These are phyloP conservation scores for Loris lydekkerianus DNA, from an alignment of 2,797 vertebrate genomes.

Conservation along the genomic window DNA sequence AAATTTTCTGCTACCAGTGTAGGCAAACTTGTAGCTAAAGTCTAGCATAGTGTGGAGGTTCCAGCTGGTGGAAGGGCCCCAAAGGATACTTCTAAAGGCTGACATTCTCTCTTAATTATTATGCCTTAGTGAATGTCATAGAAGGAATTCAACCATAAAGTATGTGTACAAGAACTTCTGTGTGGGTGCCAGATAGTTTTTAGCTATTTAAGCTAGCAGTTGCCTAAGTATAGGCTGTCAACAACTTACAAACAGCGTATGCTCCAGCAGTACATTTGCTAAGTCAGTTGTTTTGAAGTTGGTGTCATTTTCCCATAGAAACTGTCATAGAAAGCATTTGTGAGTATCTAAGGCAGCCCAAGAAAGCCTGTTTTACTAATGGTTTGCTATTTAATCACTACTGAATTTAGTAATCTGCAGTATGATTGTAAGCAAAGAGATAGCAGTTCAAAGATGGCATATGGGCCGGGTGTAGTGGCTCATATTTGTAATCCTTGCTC, in stretches of 20 bases:
- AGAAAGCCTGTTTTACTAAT: background rate
- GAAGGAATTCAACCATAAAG: constrained; percentile 33
- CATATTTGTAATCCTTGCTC: background rate
- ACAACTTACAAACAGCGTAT: background rate
- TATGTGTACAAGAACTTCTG: background rate
- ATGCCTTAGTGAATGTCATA: background rate
- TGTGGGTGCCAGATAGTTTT: background rate
- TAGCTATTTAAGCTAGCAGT: constrained; percentile 41
- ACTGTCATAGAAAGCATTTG: background rate
- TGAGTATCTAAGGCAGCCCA: constrained; percentile 8
- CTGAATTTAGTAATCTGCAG: background rate
- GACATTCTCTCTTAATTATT: constrained; percentile 42
- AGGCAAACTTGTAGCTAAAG: constrained; percentile 24
- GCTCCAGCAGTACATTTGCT: background rate
- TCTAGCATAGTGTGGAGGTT: background rate
- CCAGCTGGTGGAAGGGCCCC: background rate
- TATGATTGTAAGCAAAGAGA: background rate
- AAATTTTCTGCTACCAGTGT: background rate
- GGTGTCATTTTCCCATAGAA: constrained; percentile 17
- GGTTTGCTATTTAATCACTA: background rate
- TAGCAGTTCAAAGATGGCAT: background rate
- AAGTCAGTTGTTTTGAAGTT: background rate
- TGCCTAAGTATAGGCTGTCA: background rate
- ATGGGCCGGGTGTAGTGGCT: background rate
- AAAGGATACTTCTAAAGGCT: background rate